phyloP scores from a whole-genome alignment of 2,113 vertebrate species.

The Agapornis roseicollis region DNA sequence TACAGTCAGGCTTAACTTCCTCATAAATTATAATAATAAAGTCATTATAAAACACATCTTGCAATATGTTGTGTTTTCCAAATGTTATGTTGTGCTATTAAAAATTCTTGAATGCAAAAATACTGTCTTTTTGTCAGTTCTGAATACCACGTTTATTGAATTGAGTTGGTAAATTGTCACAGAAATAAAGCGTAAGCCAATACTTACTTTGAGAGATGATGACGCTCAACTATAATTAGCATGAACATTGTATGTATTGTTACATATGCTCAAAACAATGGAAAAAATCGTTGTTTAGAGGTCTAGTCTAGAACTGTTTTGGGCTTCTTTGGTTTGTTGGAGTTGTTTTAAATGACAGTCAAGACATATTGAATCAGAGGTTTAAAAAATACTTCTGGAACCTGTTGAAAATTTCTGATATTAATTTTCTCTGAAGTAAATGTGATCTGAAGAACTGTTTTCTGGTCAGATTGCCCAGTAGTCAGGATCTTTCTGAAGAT shows the following conservation, averaged over 20 bases:
- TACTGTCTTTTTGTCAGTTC: not conserved
- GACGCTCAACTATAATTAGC: slow-evolving; percentile 10
- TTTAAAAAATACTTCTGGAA: not conserved
- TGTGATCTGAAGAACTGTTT: not conserved
- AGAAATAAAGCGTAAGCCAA: not conserved
- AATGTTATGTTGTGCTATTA: not conserved
- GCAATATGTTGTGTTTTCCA: not conserved
- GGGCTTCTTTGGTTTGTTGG: not conserved
- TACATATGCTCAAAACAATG: not conserved
- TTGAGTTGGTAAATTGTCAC: not conserved
- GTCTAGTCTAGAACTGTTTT: not conserved
- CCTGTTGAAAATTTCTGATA: not conserved
- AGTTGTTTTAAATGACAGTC: not conserved
- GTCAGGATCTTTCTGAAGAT: not conserved
- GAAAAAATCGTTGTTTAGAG: not conserved
- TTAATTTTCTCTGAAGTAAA: not conserved
- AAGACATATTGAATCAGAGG: not conserved
- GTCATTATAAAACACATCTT: not conserved
- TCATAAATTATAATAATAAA: not conserved
- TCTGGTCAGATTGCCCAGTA: not conserved
- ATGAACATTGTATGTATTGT: slow-evolving; percentile 33
- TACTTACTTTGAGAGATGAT: not conserved
- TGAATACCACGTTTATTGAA: not conserved
- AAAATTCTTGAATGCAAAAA: not conserved
- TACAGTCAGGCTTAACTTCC: not conserved